A percentile compares a stretch with the other conserved stretches of the same genome.
phyloP scores from a whole-genome alignment of 30 jellyfish, hydroid and myxozoan species.

The Haliclystus octoradiatus region DNA sequence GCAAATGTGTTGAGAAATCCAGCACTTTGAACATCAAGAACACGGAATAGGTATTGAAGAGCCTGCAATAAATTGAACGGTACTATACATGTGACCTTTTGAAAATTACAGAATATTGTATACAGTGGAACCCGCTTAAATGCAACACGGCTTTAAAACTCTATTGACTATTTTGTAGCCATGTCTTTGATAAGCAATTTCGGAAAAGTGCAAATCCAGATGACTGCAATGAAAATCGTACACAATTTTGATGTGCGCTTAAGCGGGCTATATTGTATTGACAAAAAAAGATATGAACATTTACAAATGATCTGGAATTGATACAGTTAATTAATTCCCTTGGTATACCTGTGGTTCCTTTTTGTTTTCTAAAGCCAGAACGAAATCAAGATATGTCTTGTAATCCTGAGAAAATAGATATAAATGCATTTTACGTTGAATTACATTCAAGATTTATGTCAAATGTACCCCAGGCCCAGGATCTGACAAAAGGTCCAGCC shows the following conservation, averaged over 20 bases:
- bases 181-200: too few relatives aligned
- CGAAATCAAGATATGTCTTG: conserved; percentile 95
- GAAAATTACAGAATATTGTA: background rate
- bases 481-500: too few relatives aligned
- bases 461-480: too few relatives aligned
- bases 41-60: conserved; percentile 72
- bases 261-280: background rate
- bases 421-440: too few relatives aligned
- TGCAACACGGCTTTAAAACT: too few relatives aligned
- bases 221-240: too few relatives aligned
- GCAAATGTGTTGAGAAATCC: conserved; percentile 89
- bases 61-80: conserved; percentile 38
- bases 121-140: too few relatives aligned
- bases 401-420: conserved; percentile 36
- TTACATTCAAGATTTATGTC: too few relatives aligned
- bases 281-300: background rate
- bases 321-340: background rate
- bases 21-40: conserved; percentile 70
- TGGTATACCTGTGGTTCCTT: conserved; percentile 79
- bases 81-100: too few relatives aligned
- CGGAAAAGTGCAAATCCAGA: too few relatives aligned
- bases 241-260: too few relatives aligned
- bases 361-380: conserved; percentile 90
- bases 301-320: background rate
- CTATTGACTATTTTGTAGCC: too few relatives aligned